Percentiles rank a stretch among this genome's conserved stretches.
Evolutionary conservation across 2,113 vertebrate genomes (phyloP).

Genomic region (Amblyornis subalaris): DNA sequence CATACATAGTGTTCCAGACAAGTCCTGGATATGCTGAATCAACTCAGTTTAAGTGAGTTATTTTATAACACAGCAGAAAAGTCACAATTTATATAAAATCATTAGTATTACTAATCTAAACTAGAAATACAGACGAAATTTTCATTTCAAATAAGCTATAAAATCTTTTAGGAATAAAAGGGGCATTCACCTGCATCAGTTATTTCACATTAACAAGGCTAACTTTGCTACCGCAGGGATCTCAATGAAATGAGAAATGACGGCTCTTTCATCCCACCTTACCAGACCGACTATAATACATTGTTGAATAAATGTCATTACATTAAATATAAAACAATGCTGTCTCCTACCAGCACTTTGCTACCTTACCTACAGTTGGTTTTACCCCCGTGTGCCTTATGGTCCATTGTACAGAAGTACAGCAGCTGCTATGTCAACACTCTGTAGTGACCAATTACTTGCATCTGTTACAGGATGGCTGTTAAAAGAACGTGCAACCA

Average conservation of each 20-base stretch:
- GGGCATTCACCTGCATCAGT: background rate
- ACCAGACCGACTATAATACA: background rate
- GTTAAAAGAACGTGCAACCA: background rate
- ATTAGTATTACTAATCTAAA: background rate
- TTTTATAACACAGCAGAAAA: background rate
- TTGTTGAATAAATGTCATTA: background rate
- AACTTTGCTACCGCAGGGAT: background rate
- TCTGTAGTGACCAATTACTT: background rate
- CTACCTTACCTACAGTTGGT: background rate
- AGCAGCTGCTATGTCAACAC: background rate
- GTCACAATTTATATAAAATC: background rate
- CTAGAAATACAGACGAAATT: background rate
- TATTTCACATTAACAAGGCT: background rate
- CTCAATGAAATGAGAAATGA: background rate
- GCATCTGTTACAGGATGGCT: background rate
- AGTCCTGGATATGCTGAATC: background rate
- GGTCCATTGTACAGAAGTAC: background rate
- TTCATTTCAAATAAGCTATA: background rate
- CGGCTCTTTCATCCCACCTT: background rate
- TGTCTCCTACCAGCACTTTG: background rate
- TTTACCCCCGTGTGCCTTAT: background rate
- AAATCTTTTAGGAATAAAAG: background rate
- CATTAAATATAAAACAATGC: background rate
- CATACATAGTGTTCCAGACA: background rate
- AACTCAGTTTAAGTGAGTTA: background rate